These are phyloP conservation scores for Ceratina japonica DNA, from an alignment of 1,140 invertebrate species.

Conservation along the genomic window DNA sequence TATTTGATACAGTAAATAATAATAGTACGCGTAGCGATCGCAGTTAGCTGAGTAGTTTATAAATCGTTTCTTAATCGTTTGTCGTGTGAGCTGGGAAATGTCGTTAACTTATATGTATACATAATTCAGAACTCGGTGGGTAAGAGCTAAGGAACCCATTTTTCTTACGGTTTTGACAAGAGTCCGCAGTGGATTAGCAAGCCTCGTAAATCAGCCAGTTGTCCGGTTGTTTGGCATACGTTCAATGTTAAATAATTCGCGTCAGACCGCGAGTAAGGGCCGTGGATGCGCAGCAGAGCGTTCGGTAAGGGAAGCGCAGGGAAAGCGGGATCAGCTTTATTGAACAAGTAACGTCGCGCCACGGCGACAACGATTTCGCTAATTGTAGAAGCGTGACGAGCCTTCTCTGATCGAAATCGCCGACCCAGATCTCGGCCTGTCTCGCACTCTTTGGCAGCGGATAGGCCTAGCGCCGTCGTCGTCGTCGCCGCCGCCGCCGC, in stretches of 20 bases:
- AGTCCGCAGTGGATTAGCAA: conserved; percentile 32
- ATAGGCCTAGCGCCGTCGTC: conserved; percentile 39
- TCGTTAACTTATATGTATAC: no score
- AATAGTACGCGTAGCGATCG: no score
- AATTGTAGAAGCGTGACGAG: conserved; percentile 33
- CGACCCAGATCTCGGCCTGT: conserved; percentile 75
- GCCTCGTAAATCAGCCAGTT: conserved; percentile 1
- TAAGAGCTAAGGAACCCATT: not conserved
- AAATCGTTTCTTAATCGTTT: no score
- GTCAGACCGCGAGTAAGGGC: not conserved
- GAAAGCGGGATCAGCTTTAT: conserved; percentile 20
- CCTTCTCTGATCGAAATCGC: conserved; percentile 73
- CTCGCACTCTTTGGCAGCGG: conserved; percentile 53
- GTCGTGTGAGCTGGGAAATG: no score
- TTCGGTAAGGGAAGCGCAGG: not conserved
- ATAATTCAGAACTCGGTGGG: no score
- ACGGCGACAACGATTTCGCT: conserved; percentile 31
- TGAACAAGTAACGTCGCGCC: conserved; percentile 11
- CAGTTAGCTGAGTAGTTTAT: no score
- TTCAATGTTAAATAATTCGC: conserved; percentile 45
- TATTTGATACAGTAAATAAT: no score
- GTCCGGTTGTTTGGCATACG: conserved; percentile 23
- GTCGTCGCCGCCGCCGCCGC: conserved; percentile 60
- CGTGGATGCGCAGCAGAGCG: no score
- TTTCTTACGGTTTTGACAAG: conserved; percentile 2